Evolutionary conservation across 2,113 vertebrate genomes (phyloP).

Genomic region (Caranx melampygus): DNA sequence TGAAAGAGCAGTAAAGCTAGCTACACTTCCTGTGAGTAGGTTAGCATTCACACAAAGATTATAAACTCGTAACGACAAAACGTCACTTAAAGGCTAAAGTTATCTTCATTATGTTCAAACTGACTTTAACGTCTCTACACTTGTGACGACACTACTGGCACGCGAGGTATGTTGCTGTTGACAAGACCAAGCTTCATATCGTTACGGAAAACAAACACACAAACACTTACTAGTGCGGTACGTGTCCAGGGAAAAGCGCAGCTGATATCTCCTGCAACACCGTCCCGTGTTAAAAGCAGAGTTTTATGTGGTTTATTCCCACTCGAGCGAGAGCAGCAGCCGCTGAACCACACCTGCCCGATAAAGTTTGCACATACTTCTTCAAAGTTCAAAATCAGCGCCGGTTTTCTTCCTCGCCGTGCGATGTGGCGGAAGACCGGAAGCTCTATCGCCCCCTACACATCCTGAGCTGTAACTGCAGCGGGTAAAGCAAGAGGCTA

Average conservation of each 20-base stretch:
- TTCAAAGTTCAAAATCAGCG: slow-evolving; percentile 77
- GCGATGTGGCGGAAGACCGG: accelerated
- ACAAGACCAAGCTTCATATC: background rate
- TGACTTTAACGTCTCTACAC: background rate
- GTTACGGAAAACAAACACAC: background rate
- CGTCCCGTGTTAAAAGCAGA: background rate
- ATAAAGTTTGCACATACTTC: slow-evolving; percentile 47
- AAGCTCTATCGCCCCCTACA: slow-evolving; percentile 44
- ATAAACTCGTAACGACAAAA: background rate
- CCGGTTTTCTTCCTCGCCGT: slow-evolving; percentile 67
- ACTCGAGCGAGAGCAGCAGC: background rate
- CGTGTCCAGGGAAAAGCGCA: background rate
- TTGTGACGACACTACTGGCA: background rate
- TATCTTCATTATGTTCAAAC: background rate
- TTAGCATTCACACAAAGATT: background rate
- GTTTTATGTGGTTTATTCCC: background rate
- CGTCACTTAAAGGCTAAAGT: background rate
- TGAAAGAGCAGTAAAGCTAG: background rate
- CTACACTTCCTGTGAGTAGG: too few species aligned
- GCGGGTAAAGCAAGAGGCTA: background rate
- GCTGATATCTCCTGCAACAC: background rate
- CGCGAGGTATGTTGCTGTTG: background rate
- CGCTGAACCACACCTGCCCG: slow-evolving; percentile 61
- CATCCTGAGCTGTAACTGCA: slow-evolving; percentile 27
- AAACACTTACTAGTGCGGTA: slow-evolving; percentile 36